These are phyloP conservation scores for Molanna angustata DNA, from an alignment of 2,888 invertebrate genomes.

Conservation along the genomic window DNA sequence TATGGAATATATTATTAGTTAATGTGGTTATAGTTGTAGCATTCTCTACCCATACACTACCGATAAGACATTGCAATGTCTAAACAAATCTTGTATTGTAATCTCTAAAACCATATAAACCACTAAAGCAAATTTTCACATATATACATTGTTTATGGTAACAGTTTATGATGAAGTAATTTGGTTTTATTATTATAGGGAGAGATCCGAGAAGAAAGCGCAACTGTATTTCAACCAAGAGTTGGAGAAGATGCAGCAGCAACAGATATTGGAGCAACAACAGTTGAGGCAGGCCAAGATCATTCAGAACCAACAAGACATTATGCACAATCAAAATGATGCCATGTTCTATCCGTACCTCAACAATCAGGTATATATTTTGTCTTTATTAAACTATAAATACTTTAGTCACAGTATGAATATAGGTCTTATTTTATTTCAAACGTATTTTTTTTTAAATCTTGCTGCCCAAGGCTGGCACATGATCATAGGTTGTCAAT, in stretches of 20 bases:
- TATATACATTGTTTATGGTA: no score
- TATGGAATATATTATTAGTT: no score
- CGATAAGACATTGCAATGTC: no score
- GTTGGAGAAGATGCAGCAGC: constrained; percentile 48
- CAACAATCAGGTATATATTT: constrained; percentile 15
- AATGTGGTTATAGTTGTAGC: no score
- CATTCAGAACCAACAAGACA: constrained; percentile 47
- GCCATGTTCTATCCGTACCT: constrained; percentile 16
- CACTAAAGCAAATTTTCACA: no score
- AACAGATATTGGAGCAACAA: constrained; percentile 47
- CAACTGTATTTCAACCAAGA: constrained; percentile 62
- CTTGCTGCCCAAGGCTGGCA: no score
- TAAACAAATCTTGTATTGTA: no score
- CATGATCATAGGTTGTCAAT: background rate
- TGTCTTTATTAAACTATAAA: background rate
- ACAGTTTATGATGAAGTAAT: no score
- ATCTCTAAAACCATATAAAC: no score
- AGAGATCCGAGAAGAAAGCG: constrained; percentile 59
- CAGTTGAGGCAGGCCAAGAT: constrained; percentile 51
- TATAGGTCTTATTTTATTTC: no score
- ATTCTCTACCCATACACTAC: no score
- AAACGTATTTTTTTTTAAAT: no score
- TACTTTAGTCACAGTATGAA: background rate
- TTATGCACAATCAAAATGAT: constrained; percentile 16
- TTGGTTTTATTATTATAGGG: constrained; percentile 41